Conservation (phyloP, 2,888 invertebrate species). For the Conistra vaccinii region DNA sequence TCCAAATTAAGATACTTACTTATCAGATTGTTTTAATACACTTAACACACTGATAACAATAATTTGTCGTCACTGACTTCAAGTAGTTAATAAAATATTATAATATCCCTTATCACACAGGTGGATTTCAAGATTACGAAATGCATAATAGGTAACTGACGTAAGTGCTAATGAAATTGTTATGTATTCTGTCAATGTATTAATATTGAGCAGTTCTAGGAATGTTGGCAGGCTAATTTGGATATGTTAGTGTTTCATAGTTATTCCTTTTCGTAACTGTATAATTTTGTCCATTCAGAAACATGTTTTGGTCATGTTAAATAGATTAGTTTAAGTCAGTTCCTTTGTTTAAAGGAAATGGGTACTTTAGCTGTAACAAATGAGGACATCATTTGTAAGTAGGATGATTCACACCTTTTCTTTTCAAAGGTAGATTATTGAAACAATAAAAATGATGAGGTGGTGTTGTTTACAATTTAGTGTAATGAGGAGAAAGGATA, state of each 20-base stretch:
- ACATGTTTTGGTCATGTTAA: neutral
- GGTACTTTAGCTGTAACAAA: neutral
- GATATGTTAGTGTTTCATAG: conserved; percentile 5
- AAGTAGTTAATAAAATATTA: conserved; percentile 26
- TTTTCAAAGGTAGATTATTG: conserved; percentile 32
- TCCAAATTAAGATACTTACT: conserved; percentile 34
- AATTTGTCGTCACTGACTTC: conserved; percentile 27
- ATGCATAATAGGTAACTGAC: conserved; percentile 29
- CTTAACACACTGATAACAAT: conserved; percentile 36
- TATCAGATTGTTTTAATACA: conserved; percentile 46
- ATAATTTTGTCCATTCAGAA: conserved; percentile 26
- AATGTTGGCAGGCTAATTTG: conserved; percentile 23
- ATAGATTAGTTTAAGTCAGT: conserved; percentile 11
- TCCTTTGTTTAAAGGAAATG: conserved; percentile 31
- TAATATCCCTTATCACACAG: conserved; percentile 40
- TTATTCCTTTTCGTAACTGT: conserved; percentile 11
- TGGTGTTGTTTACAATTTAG: neutral
- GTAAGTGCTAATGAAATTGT: conserved; percentile 24
- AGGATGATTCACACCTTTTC: conserved; percentile 40
- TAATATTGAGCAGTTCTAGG: conserved; percentile 3
- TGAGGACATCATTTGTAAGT: conserved; percentile 8
- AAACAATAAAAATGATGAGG: conserved; percentile 8
- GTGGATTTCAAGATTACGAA: conserved; percentile 29
- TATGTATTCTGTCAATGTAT: conserved; percentile 8
- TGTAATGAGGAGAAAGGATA: neutral